Evolutionary conservation across 2,113 vertebrate species (phyloP).

Genomic region (Tursiops truncatus): DNA sequence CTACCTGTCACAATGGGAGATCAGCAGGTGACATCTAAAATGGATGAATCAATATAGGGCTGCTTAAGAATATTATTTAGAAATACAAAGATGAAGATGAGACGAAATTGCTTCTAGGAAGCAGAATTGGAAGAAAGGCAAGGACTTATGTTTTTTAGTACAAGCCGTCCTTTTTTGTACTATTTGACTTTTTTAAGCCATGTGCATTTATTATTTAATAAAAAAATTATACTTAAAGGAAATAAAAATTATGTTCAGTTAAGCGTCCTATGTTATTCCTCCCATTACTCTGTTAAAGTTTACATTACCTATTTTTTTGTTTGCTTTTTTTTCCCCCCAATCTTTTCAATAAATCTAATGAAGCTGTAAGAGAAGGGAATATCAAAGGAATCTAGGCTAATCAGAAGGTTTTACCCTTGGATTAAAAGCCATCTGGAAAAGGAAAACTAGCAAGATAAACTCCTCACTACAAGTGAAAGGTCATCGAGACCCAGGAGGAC

Average conservation of each 20-base stretch:
- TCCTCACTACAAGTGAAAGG: conserved; percentile 39
- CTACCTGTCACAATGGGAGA: neutral
- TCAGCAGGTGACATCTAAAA: neutral
- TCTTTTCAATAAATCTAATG: conserved; percentile 42
- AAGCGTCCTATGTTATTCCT: neutral
- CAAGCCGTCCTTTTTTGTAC: neutral
- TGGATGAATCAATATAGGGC: neutral
- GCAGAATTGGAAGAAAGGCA: neutral
- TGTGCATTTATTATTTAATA: conserved; percentile 27
- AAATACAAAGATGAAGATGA: neutral
- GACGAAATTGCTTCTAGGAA: neutral
- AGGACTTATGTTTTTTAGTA: neutral
- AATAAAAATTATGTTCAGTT: neutral
- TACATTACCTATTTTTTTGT: neutral
- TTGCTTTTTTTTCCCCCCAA: neutral
- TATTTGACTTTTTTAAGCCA: conserved; percentile 26
- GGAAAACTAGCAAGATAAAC: conserved; percentile 43
- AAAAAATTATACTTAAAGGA: neutral
- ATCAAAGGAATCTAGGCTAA: conserved; percentile 41
- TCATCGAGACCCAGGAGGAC: neutral
- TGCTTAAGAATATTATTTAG: neutral
- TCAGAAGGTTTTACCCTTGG: conserved; percentile 61
- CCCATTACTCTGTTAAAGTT: neutral
- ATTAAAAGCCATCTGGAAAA: conserved; percentile 73
- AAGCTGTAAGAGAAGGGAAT: neutral